Percentiles rank a stretch among this genome's conserved stretches.
Evolutionary conservation across 2,888 invertebrate genomes (phyloP).

Genomic region (Patella depressa): DNA sequence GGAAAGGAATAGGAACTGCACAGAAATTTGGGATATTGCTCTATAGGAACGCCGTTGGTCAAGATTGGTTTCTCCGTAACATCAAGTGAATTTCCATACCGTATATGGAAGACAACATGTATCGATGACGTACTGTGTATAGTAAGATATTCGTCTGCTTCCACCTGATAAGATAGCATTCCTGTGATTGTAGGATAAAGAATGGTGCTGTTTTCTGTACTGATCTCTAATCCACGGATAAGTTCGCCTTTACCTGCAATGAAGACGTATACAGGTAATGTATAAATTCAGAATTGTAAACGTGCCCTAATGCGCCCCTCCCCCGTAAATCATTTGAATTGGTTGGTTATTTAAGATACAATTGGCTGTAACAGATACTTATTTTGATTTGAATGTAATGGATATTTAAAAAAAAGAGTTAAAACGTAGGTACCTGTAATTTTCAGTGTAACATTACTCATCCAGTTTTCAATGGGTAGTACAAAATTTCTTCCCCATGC

Average conservation of each 20-base stretch:
- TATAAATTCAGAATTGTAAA: too few species aligned
- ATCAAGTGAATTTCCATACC: not conserved
- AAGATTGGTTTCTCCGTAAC: not conserved
- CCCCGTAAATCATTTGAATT: too few species aligned
- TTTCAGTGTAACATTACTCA: not conserved
- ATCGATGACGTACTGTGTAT: not conserved
- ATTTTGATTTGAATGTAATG: too few species aligned
- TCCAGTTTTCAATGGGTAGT: not conserved
- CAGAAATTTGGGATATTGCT: not conserved
- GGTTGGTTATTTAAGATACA: too few species aligned
- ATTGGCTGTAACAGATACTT: too few species aligned
- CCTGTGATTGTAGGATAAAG: not conserved
- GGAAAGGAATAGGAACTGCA: not conserved
- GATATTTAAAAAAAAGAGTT: too few species aligned
- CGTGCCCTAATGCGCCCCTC: too few species aligned
- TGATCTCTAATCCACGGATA: not conserved
- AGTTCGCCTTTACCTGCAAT: not conserved
- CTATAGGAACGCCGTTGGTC: not conserved
- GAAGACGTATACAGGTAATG: too few species aligned
- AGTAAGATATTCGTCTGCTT: not conserved
- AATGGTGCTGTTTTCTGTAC: not conserved
- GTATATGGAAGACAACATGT: not conserved
- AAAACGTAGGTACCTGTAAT: not conserved
- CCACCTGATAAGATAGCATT: not conserved
- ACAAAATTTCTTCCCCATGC: slow-evolving; percentile 3